Base-by-base conservation (phyloP, 2,113 vertebrate species). In the Acanthisitta chloris region DNA sequence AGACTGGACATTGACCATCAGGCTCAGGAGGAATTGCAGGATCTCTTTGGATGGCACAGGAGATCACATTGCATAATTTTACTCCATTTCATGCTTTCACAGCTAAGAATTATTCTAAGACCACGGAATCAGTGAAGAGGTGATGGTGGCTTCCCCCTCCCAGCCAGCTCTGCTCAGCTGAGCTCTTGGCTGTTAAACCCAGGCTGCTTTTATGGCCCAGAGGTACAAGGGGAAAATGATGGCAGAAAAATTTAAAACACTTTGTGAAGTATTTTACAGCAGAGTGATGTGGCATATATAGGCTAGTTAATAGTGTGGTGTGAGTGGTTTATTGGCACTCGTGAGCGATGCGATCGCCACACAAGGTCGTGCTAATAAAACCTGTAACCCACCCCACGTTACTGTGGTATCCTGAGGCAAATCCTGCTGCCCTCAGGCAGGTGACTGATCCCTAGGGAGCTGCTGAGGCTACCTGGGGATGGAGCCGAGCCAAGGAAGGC, bases 331-430 rank as follows among this genome's bases (percentile, higher is more conserved):
- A 62, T 67, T 78, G 80, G 88, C 55, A 15, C 67, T 51, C 40
- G 34, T 18, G 51, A 69, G 62, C 0, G 1, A 34, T n/a, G 67
- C 46, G 36, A 11, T 21, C 0, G 0, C 67, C 46, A 28, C 54
- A 18, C 2, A 15, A 43, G 55, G 34, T 28, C 1, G 1, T 9
- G 26, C 24, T 54, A 42, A 43, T 70, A 51, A 95, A 93, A 66
- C 19, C 51, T 70, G 52, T 66, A 34, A 83, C 49, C 0, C 1
- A 21, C 17, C 17, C 62, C 6, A 0, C 13, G 14, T 33, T 16
- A 3, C 36, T 43, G 0, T 1, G 11, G 12, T 5, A 14, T 16
- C 49, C 23, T 34, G 43, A 82, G 74, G 64, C 86, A 34, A 51
- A 14, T 14, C 45, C 57, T 43, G 51, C 0, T 21, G 17, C 42